These are phyloP conservation scores for Notoglanidium macrostoma DNA, from an alignment of 2,797 vertebrate genomes.

Conservation along the genomic window DNA sequence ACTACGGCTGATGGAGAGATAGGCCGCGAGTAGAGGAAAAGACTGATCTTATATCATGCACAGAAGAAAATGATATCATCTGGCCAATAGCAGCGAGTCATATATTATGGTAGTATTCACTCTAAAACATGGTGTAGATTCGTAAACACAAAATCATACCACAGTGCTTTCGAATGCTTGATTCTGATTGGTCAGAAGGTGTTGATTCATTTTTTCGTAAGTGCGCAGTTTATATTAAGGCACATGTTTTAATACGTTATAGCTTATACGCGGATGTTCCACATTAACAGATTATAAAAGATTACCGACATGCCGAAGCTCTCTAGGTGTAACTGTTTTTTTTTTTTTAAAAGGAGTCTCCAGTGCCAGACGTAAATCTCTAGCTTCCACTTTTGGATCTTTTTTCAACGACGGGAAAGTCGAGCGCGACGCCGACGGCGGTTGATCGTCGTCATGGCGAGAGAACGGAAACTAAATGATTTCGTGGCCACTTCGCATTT, in stretches of 20 bases:
- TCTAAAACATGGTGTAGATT: neutral
- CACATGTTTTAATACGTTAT: neutral
- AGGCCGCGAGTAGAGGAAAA: neutral
- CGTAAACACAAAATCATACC: neutral
- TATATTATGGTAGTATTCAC: neutral
- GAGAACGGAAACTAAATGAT: neutral
- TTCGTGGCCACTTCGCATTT: neutral
- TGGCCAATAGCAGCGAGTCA: neutral
- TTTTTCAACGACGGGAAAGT: too few relatives aligned
- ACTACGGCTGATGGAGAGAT: neutral
- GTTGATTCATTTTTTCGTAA: neutral
- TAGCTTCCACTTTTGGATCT: too few relatives aligned
- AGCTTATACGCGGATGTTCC: neutral
- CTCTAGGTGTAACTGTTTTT: neutral
- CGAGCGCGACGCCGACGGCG: too few relatives aligned
- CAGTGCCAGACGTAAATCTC: neutral
- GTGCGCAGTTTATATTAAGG: neutral
- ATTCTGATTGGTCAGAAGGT: neutral
- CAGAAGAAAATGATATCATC: constrained; percentile 1
- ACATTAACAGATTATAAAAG: neutral
- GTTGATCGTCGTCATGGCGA: too few relatives aligned
- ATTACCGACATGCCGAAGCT: too few relatives aligned
- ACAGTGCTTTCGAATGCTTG: neutral
- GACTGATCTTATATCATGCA: neutral
- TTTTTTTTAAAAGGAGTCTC: neutral